phyloP scores from a whole-genome alignment of 2,113 vertebrate species.

The Halichoerus grypus region DNA sequence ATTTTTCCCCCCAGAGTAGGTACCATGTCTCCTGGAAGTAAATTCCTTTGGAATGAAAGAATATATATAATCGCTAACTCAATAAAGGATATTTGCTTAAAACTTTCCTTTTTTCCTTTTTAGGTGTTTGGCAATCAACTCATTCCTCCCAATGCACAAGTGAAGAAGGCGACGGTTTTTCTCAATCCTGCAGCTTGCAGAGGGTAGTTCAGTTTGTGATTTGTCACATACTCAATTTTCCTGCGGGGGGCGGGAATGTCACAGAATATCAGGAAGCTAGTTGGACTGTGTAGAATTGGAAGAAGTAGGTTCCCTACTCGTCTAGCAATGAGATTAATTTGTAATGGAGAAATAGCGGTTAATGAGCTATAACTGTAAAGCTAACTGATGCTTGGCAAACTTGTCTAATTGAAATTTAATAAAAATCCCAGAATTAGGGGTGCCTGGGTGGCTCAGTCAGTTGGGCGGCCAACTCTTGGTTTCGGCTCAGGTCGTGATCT shows the following conservation, averaged over 20 bases:
- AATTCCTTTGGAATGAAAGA: slow-evolving; percentile 24
- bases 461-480: not conserved
- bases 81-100: slow-evolving; percentile 46
- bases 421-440: not conserved
- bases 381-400: not conserved
- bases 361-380: not conserved
- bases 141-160: slow-evolving; percentile 89
- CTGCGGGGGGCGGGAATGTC: not conserved
- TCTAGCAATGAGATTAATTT: not conserved
- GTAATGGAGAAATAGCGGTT: not conserved
- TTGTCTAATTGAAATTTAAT: slow-evolving; percentile 2
- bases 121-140: slow-evolving; percentile 94
- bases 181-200: slow-evolving; percentile 97
- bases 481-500: not conserved
- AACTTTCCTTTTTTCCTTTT: slow-evolving; percentile 53
- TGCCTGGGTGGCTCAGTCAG: not conserved
- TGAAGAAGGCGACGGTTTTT: slow-evolving; percentile 97
- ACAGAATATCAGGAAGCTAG: not conserved
- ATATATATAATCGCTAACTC: not conserved
- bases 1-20: not conserved
- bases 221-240: not conserved
- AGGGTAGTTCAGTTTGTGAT: slow-evolving; percentile 88
- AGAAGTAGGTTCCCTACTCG: not conserved
- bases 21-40: not conserved
- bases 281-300: not conserved